Evolutionary conservation across 2,888 invertebrate genomes (phyloP).

Genomic region (Molanna angustata): DNA sequence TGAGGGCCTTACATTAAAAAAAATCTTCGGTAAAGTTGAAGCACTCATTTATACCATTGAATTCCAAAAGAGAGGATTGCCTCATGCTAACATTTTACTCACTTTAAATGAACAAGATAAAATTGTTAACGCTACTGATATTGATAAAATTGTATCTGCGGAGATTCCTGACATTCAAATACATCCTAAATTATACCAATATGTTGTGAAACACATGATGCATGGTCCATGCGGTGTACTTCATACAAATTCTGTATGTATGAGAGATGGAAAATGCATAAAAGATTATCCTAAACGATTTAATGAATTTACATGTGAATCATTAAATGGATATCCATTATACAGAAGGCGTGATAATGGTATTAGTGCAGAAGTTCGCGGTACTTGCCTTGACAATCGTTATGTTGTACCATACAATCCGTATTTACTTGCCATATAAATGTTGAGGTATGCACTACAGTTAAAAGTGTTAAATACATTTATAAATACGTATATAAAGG

Average conservation of each 20-base stretch:
- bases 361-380: neutral
- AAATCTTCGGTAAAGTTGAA: constrained; percentile 1
- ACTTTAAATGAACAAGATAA: constrained; percentile 18
- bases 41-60: constrained; percentile 4
- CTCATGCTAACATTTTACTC: constrained; percentile 3
- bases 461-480: constrained; percentile 4
- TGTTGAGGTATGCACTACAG: neutral
- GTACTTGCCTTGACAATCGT: neutral
- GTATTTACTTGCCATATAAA: neutral
- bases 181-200: constrained; percentile 22
- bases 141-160: constrained; percentile 28
- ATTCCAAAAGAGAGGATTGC: constrained; percentile 1
- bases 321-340: neutral
- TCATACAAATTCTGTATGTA: no score
- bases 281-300: neutral
- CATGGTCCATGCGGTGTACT: constrained; percentile 32
- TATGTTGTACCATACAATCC: neutral
- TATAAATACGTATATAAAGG: constrained; percentile 5
- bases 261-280: neutral
- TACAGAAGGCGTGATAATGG: neutral
- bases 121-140: constrained; percentile 8
- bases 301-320: neutral
- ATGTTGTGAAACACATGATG: constrained; percentile 26
- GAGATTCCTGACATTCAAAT: constrained; percentile 28
- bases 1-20: neutral